A percentile compares a stretch with the other conserved stretches of the same genome.
Evolutionary conservation across 1,140 invertebrate species (phyloP).

Genomic region (Conus ventricosus): DNA sequence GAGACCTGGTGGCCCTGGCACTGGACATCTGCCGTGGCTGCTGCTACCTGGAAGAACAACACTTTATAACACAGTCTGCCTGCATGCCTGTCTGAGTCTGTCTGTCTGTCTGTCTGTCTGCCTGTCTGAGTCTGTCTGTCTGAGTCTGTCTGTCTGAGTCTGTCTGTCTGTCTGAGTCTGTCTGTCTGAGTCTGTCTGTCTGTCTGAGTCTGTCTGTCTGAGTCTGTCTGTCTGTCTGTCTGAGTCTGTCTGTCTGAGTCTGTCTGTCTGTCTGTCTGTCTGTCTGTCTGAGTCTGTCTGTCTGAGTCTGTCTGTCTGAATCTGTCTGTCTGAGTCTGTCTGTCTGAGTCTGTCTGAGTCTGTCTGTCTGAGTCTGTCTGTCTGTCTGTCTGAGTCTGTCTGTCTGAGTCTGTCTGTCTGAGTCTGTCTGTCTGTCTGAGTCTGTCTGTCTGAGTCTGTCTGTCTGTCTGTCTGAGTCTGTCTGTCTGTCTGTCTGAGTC

Average conservation of each 20-base stretch:
- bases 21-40: slow-evolving; percentile 95
- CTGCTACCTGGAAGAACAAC: slow-evolving; percentile 93
- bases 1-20: slow-evolving; percentile 92
- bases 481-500: not conserved
- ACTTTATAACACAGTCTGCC: slow-evolving; percentile 89
- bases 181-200: too few species aligned
- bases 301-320: not conserved
- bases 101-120: slow-evolving; percentile 12
- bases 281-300: slow-evolving; percentile 37
- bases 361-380: not conserved
- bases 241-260: too few species aligned
- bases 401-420: not conserved
- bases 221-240: not conserved
- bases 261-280: not conserved
- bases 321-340: not conserved
- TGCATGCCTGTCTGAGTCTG: not conserved
- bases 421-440: slow-evolving; percentile 1
- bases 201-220: too few species aligned
- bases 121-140: not conserved
- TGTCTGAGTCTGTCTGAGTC: not conserved
- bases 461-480: not conserved
- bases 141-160: not conserved
- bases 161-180: not conserved
- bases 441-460: slow-evolving; percentile 71
- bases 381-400: not conserved